phyloP scores from a whole-genome alignment of 1,140 invertebrate genomes.

The Drosophila ercepeae region DNA sequence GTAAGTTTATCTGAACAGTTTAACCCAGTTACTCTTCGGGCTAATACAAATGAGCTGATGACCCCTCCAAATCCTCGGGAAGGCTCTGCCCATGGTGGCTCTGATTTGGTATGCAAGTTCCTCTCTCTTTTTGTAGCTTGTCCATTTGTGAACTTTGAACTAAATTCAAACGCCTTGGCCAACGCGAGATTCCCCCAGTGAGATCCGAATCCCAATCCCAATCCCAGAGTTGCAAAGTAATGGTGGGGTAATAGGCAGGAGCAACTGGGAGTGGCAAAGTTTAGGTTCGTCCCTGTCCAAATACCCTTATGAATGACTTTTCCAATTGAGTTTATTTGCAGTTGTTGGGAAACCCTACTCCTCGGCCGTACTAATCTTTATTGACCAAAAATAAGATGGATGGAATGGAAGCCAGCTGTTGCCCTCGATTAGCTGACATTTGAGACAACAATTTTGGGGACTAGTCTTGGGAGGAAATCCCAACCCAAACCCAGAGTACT shows the following conservation, averaged over 20 bases:
- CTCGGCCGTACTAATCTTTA: slow-evolving; percentile 14
- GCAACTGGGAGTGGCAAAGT: not conserved
- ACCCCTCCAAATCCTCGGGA: slow-evolving; percentile 1
- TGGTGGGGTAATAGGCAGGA: not conserved
- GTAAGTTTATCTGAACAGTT: slow-evolving; percentile 45
- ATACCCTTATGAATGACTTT: slow-evolving; percentile 6
- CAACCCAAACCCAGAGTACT: slow-evolving; percentile 84
- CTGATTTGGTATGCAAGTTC: slow-evolving; percentile 48
- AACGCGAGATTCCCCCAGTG: slow-evolving; percentile 24
- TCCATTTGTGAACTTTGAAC: slow-evolving; percentile 48
- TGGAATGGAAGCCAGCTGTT: slow-evolving; percentile 25
- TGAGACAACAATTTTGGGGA: slow-evolving; percentile 22
- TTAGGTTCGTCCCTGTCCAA: slow-evolving; percentile 4
- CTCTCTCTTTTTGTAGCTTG: slow-evolving; percentile 38
- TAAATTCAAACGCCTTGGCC: slow-evolving; percentile 47
- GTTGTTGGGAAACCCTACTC: not conserved
- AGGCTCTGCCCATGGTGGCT: not conserved
- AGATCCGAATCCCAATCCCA: slow-evolving; percentile 19
- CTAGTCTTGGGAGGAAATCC: slow-evolving; percentile 1
- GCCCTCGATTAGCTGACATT: slow-evolving; percentile 39
- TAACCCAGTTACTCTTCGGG: slow-evolving; percentile 59
- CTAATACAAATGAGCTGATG: slow-evolving; percentile 59
- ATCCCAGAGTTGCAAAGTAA: not conserved
- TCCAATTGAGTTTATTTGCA: not conserved
- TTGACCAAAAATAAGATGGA: slow-evolving; percentile 29